Evolutionary conservation across 2,113 vertebrate genomes (phyloP), one percentile per base, ranked within the genome.

Genomic region (Pseudolaguvia tuberculata): DNA sequence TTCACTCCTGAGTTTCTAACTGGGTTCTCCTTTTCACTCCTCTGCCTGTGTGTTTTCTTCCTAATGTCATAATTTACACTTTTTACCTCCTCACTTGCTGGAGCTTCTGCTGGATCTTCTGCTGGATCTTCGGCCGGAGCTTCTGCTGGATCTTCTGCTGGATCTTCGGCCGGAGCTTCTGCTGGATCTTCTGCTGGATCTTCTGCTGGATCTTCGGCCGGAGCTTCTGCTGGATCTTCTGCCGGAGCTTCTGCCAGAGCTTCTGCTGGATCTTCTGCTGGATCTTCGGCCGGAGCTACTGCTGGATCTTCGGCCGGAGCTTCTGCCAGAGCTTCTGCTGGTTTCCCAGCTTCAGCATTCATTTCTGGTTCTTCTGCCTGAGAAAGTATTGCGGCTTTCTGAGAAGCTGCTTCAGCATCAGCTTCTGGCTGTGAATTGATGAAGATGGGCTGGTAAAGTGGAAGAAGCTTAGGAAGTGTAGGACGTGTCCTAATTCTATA

Each of bases 41-140:
- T 18, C 21, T 57, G 13, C 39, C 0, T 48, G 23, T 31, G 11
- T 23, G 15, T 52, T 45, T 51, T 39, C 57, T 61, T 51, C 31
- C n/a, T 51, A 4, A 53, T 52, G 48, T n/a, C 48, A 5, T 25
- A 5, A 47, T 63, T 18, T 27, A 21, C 29, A 17, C 0, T 8
- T 13, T 35, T 58, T 15, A 76, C 65, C 74, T 61, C 50, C 9
- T 20, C 52, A 0, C 51, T 63, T 58, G 63, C 18, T 48, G 39
- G 62, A 56, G 42, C 25, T 55, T 68, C 23, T 58, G 63, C 18
- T 47, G 35, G 61, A n/a, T n/a, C n/a, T n/a, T n/a, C n/a, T n/a
- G n/a, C n/a, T n/a, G n/a, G n/a, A n/a, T n/a, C n/a, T n/a, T n/a
- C n/a, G n/a, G n/a, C n/a, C n/a, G n/a, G n/a, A n/a, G n/a, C n/a